These are phyloP conservation scores for Phoeniculus purpureus DNA, from an alignment of 2,797 vertebrate genomes.

Conservation along the genomic window DNA sequence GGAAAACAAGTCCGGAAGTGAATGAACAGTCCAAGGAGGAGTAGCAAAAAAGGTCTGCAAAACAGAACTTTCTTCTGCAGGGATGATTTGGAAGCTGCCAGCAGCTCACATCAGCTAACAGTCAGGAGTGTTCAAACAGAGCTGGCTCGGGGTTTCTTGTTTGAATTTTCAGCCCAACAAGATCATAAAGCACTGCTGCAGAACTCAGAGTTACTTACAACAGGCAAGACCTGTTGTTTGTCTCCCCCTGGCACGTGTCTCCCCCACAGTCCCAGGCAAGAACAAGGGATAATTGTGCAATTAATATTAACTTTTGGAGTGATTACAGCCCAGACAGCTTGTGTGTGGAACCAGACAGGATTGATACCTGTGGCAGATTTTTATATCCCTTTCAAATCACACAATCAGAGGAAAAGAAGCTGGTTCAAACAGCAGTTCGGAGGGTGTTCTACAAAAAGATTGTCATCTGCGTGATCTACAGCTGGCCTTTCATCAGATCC, in stretches of 20 bases:
- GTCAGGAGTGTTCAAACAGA: not conserved
- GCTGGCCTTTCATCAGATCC: not conserved
- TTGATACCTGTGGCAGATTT: not conserved
- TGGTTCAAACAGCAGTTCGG: not conserved
- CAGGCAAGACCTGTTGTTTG: fast-evolving
- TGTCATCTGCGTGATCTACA: not conserved
- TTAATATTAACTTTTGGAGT: not conserved
- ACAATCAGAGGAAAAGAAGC: not conserved
- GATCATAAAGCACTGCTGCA: not conserved
- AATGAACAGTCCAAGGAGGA: not conserved
- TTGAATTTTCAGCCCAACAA: not conserved
- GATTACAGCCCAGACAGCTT: not conserved
- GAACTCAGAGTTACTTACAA: not conserved
- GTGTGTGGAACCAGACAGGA: fast-evolving
- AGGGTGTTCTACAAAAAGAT: not conserved
- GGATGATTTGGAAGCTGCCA: not conserved
- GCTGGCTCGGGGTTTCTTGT: not conserved
- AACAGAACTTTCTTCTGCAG: not conserved
- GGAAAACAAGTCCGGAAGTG: not conserved
- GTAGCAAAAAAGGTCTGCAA: not conserved
- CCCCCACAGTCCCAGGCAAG: not conserved
- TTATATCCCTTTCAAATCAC: not conserved
- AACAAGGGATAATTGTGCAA: fast-evolving
- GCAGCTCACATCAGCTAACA: not conserved
- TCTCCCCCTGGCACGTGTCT: not conserved